These are phyloP conservation scores for Leptopilina clavipes DNA, from an alignment of 1,140 invertebrate genomes.

Conservation along the genomic window DNA sequence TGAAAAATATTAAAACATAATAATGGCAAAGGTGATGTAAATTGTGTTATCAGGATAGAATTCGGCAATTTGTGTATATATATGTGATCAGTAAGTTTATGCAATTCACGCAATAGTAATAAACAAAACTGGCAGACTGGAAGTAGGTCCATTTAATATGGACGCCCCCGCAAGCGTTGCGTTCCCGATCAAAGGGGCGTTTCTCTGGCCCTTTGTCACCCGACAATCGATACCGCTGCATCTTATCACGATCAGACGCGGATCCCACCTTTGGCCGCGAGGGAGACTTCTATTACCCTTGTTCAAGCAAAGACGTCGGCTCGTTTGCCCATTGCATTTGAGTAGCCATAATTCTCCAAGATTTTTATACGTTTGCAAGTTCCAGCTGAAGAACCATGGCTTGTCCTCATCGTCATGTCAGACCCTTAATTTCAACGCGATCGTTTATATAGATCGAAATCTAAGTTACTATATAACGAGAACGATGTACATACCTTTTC, in stretches of 20 bases:
- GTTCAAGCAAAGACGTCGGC: conserved; percentile 15
- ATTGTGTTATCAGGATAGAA: too few relatives aligned
- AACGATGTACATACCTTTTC: background rate
- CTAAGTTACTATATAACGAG: conserved; percentile 13
- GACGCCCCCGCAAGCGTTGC: conserved; percentile 66
- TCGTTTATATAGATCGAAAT: conserved; percentile 17
- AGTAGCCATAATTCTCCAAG: conserved; percentile 40
- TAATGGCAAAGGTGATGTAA: too few relatives aligned
- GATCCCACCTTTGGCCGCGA: conserved; percentile 37
- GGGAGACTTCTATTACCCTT: conserved; percentile 12
- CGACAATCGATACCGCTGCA: conserved; percentile 64
- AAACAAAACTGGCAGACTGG: conserved; percentile 38
- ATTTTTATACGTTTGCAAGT: conserved; percentile 37
- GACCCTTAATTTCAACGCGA: conserved; percentile 30
- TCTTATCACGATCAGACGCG: conserved; percentile 66
- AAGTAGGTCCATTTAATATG: conserved; percentile 65
- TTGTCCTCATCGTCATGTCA: conserved; percentile 15
- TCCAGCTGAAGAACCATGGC: conserved; percentile 1
- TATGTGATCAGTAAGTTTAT: conserved; percentile 15
- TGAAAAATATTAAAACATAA: too few relatives aligned
- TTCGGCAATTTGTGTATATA: too few relatives aligned
- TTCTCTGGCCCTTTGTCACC: conserved; percentile 69
- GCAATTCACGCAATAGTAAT: conserved; percentile 22
- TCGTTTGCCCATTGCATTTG: background rate
- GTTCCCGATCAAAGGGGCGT: conserved; percentile 65